These are phyloP conservation scores for Coregonus sp. DNA, from an alignment of 2,797 vertebrate species.

Conservation along the genomic window DNA sequence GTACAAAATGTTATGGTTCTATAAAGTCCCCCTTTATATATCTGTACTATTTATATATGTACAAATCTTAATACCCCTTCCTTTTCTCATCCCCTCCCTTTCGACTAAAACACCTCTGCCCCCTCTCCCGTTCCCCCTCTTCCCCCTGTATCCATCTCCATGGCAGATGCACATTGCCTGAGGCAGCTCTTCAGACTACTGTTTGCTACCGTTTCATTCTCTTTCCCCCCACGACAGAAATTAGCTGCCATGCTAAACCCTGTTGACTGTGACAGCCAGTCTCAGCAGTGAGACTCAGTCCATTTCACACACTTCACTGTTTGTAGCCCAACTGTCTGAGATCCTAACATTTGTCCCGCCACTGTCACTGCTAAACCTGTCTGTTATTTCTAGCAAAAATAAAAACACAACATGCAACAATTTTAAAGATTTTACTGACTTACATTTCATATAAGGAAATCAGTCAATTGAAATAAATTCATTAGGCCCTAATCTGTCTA, in stretches of 20 bases:
- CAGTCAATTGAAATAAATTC: too few relatives aligned
- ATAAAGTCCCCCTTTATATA: neutral
- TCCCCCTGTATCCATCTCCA: conserved; percentile 81
- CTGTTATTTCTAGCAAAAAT: neutral
- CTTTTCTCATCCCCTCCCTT: neutral
- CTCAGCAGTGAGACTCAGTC: conserved; percentile 29
- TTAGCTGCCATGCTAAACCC: conserved; percentile 91
- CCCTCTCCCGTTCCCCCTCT: conserved; percentile 11
- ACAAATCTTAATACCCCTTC: neutral
- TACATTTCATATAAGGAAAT: too few relatives aligned
- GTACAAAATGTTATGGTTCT: neutral
- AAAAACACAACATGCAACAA: too few relatives aligned
- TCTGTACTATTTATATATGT: neutral
- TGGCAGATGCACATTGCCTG: conserved; percentile 93
- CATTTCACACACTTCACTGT: too few relatives aligned
- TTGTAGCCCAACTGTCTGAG: too few relatives aligned
- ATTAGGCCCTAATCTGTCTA: too few relatives aligned
- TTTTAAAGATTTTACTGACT: too few relatives aligned
- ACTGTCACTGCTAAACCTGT: neutral
- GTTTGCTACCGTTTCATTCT: conserved; percentile 96
- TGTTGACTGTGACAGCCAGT: conserved; percentile 88
- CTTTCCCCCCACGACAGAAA: conserved; percentile 91
- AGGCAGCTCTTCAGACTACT: conserved; percentile 92
- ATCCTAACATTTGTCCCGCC: neutral
- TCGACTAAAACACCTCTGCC: neutral